Conservation (phyloP, 2,888 invertebrate genomes). For the Aelia acuminata region DNA sequence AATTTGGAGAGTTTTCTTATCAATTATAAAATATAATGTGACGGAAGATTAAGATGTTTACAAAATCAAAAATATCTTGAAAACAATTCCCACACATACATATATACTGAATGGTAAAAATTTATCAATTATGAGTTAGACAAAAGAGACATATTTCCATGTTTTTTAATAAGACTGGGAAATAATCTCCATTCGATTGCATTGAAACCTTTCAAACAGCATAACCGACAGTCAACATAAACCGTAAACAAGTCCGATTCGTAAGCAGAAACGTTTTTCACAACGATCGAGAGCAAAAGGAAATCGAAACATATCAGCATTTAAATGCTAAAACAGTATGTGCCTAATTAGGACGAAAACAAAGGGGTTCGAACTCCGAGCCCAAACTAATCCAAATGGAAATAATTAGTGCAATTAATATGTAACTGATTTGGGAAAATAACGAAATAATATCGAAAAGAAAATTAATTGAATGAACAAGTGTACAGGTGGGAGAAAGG, state of each 20-base stretch:
- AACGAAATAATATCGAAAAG: background rate
- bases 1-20: background rate
- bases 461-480: background rate
- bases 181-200: background rate
- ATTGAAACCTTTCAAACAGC: slow-evolving; percentile 18
- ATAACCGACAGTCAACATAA: background rate
- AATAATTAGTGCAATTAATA: background rate
- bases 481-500: background rate
- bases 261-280: background rate
- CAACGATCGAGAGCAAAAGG: background rate
- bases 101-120: background rate
- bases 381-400: background rate
- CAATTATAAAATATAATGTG: background rate
- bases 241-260: background rate
- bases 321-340: background rate
- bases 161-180: background rate
- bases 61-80: background rate
- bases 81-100: no score
- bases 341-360: background rate
- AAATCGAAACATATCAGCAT: background rate
- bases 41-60: background rate
- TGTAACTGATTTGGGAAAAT: background rate
- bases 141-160: background rate
- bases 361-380: background rate
- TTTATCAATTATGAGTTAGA: background rate